Evolutionary conservation across 2,888 invertebrate species (phyloP).

Genomic region (Dryadula phaetusa): DNA sequence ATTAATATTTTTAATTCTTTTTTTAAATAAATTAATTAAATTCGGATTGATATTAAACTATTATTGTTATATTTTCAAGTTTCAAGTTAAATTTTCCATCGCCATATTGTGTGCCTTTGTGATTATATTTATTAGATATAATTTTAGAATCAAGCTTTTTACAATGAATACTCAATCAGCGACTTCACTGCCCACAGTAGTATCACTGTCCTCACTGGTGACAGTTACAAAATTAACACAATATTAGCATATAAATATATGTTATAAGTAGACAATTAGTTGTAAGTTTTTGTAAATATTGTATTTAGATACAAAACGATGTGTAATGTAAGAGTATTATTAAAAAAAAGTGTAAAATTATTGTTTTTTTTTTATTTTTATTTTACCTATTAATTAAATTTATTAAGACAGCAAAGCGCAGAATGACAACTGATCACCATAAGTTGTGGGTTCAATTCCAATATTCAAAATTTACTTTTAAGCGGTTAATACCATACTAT

Average conservation of each 20-base stretch:
- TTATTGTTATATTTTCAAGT: no score
- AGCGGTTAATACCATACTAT: no score
- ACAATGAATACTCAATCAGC: slow-evolving; percentile 70
- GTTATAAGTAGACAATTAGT: slow-evolving; percentile 42
- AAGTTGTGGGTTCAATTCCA: no score
- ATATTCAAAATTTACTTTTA: no score
- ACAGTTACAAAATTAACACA: slow-evolving; percentile 59
- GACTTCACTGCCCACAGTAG: slow-evolving; percentile 58
- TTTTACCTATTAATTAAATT: not conserved
- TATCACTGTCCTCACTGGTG: slow-evolving; percentile 39
- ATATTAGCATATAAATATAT: slow-evolving; percentile 51
- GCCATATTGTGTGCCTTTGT: slow-evolving; percentile 71
- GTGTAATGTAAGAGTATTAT: slow-evolving; percentile 74
- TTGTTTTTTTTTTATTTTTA: slow-evolving; percentile 34
- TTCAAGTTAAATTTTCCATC: not conserved
- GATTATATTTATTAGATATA: slow-evolving; percentile 57
- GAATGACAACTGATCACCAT: no score
- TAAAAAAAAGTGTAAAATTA: slow-evolving; percentile 69
- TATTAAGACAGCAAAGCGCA: no score
- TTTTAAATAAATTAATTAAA: not conserved
- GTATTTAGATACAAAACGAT: slow-evolving; percentile 77
- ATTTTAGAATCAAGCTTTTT: slow-evolving; percentile 57
- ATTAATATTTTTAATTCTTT: not conserved
- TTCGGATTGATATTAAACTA: not conserved
- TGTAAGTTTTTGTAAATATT: slow-evolving; percentile 81